These are phyloP conservation scores for Labia minor DNA, from an alignment of 2,888 invertebrate genomes.

Conservation along the genomic window DNA sequence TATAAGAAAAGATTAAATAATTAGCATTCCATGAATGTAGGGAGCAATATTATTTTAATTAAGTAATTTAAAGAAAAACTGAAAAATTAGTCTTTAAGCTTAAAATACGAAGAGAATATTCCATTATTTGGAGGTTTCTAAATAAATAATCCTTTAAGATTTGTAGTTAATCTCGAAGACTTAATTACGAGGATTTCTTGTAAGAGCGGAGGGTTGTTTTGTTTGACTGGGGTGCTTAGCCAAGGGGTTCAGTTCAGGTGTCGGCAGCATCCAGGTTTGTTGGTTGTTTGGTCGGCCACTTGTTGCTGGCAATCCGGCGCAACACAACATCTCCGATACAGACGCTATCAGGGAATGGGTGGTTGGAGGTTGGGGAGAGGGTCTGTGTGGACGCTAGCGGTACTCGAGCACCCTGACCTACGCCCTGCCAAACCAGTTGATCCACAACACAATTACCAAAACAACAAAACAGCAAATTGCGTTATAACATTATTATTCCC, in stretches of 20 bases:
- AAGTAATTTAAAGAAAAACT: no score
- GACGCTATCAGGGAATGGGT: neutral
- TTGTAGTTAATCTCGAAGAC: neutral
- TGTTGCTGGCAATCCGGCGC: neutral
- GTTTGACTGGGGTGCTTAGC: neutral
- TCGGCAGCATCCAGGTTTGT: constrained; percentile 13
- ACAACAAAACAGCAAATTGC: no score
- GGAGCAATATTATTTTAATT: no score
- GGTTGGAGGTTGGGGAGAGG: neutral
- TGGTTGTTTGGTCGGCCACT: neutral
- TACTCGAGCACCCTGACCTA: neutral
- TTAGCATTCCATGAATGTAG: no score
- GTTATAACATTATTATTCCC: no score
- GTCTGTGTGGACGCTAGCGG: neutral
- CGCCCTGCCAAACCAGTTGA: neutral
- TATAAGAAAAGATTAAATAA: no score
- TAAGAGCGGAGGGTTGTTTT: constrained; percentile 2
- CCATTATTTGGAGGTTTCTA: neutral
- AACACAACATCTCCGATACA: constrained; percentile 13
- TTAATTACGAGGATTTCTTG: neutral
- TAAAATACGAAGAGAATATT: neutral
- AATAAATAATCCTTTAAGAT: neutral
- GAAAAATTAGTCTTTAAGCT: neutral
- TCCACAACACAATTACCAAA: neutral
- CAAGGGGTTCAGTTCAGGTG: neutral